These are phyloP conservation scores for Brenthis hecate DNA, from an alignment of 2,888 invertebrate genomes.

Conservation along the genomic window DNA sequence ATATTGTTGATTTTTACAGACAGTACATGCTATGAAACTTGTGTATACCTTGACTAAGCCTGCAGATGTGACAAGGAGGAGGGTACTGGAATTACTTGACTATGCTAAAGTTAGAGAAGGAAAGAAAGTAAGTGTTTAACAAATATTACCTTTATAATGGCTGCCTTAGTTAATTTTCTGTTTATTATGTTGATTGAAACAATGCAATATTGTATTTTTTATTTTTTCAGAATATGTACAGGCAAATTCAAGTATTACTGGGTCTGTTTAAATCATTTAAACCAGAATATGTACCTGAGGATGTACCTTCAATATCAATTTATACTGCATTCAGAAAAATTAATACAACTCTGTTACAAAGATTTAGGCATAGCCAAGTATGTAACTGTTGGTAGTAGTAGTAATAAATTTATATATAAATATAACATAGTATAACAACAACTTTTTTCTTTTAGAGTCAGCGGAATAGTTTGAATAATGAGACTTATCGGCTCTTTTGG, in stretches of 20 bases:
- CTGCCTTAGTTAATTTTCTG: not conserved
- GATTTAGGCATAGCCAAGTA: slow-evolving; percentile 69
- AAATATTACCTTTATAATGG: not conserved
- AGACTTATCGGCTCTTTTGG: slow-evolving; percentile 61
- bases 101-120: slow-evolving; percentile 66
- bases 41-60: slow-evolving; percentile 75
- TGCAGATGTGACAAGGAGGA: slow-evolving; percentile 66
- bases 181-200: no score
- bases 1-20: slow-evolving; percentile 52
- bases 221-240: slow-evolving; percentile 56
- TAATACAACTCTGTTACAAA: slow-evolving; percentile 55
- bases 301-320: slow-evolving; percentile 68
- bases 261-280: slow-evolving; percentile 75
- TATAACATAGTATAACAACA: not conserved
- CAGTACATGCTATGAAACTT: slow-evolving; percentile 66
- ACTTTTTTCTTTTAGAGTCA: slow-evolving; percentile 49
- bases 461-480: slow-evolving; percentile 48
- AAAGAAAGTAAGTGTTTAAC: slow-evolving; percentile 58
- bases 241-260: slow-evolving; percentile 68
- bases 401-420: not conserved
- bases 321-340: slow-evolving; percentile 70
- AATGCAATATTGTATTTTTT: not conserved
- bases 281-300: slow-evolving; percentile 76
- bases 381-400: not conserved
- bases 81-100: slow-evolving; percentile 64